A percentile compares a stretch with the other conserved stretches of the same genome.
These are phyloP conservation scores for Glaucomys volans DNA, from an alignment of 2,113 vertebrate species.

Conservation along the genomic window DNA sequence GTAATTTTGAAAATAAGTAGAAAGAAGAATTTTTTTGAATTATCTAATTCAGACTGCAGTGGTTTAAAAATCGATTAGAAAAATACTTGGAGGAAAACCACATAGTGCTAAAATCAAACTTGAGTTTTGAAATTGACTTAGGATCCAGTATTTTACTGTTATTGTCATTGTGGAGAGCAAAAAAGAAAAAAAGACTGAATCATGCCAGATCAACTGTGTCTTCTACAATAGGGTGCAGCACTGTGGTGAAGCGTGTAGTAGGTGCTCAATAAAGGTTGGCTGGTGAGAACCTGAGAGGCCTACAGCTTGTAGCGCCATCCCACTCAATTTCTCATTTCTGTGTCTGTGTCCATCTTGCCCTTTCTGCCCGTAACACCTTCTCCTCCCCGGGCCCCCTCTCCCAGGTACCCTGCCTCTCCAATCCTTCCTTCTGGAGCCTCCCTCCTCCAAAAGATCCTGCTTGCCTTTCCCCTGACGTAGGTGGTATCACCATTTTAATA, in stretches of 20 bases:
- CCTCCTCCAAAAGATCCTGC: background rate
- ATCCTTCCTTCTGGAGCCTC: background rate
- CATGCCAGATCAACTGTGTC: background rate
- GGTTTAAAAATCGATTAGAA: background rate
- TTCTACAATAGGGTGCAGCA: background rate
- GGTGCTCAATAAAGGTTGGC: background rate
- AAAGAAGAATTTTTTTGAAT: background rate
- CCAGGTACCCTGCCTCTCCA: background rate
- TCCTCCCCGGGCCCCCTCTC: background rate
- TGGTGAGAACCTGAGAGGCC: background rate
- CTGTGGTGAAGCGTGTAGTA: background rate
- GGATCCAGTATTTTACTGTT: background rate
- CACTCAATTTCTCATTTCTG: background rate
- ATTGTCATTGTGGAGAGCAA: background rate
- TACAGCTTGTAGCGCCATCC: accelerated
- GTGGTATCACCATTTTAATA: background rate
- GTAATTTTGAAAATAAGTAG: constrained; percentile 15
- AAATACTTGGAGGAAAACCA: background rate
- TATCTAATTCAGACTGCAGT: constrained; percentile 9
- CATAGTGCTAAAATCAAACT: background rate
- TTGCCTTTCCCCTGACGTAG: background rate
- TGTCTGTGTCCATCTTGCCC: background rate
- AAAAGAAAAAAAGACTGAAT: background rate
- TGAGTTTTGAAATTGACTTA: background rate
- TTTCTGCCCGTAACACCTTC: background rate